Evolutionary conservation across 2,113 vertebrate species (phyloP).

Genomic region (Tyto alba): DNA sequence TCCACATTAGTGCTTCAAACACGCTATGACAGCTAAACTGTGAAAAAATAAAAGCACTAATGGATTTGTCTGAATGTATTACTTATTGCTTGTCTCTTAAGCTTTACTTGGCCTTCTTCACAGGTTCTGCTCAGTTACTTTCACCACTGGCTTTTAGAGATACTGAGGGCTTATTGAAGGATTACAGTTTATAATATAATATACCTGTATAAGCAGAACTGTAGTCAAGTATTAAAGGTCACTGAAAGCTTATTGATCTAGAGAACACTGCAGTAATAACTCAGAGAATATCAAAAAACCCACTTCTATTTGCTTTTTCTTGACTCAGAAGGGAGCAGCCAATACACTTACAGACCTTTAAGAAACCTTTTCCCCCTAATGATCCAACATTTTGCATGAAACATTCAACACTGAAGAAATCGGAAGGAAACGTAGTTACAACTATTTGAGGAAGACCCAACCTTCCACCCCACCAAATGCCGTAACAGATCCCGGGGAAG

Average conservation of each 20-base stretch:
- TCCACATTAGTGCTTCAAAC: constrained; percentile 14
- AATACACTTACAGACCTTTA: neutral
- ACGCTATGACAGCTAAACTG: neutral
- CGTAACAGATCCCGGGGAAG: neutral
- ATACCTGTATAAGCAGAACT: neutral
- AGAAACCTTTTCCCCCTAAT: neutral
- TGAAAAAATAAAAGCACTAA: constrained; percentile 47
- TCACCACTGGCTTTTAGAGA: neutral
- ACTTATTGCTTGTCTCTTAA: constrained; percentile 12
- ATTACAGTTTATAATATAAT: neutral
- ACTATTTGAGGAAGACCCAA: neutral
- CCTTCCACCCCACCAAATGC: neutral
- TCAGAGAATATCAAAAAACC: neutral
- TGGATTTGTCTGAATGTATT: constrained; percentile 48
- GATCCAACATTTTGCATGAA: neutral
- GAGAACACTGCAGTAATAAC: neutral
- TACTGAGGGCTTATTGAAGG: neutral
- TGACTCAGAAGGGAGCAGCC: neutral
- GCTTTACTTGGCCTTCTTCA: neutral
- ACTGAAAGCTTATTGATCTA: constrained; percentile 11
- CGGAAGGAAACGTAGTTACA: neutral
- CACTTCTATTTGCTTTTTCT: neutral
- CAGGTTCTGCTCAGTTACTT: neutral
- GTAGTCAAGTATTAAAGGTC: neutral
- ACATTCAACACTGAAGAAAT: neutral